A percentile compares a stretch with the other conserved stretches of the same genome.
phyloP scores from a whole-genome alignment of 2,113 vertebrate species.

The Grammomys surdaster region DNA sequence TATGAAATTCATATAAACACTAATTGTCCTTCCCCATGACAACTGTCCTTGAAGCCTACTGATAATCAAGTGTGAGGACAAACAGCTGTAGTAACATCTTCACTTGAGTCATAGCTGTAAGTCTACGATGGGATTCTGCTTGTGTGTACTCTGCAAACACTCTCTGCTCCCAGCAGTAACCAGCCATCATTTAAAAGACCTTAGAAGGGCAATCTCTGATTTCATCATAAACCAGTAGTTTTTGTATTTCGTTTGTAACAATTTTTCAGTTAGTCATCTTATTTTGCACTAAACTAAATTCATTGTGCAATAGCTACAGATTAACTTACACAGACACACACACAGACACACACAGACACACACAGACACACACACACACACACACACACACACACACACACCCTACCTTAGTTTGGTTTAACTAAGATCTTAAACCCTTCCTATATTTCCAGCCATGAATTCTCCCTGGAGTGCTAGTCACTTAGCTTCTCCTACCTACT shows the following conservation, averaged over 20 bases:
- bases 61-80: not conserved
- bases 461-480: not conserved
- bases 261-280: slow-evolving; percentile 39
- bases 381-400: not conserved
- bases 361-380: not conserved
- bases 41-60: not conserved
- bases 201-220: not conserved
- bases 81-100: not conserved
- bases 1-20: not conserved
- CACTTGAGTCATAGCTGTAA: not conserved
- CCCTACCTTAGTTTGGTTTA: no score
- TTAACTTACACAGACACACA: not conserved
- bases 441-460: not conserved
- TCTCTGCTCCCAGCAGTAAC: not conserved
- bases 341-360: not conserved
- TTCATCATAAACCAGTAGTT: not conserved
- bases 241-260: slow-evolving; percentile 37
- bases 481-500: not conserved
- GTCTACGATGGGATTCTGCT: not conserved
- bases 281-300: slow-evolving; percentile 3
- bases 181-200: not conserved
- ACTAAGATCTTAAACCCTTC: accelerated
- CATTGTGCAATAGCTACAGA: not conserved
- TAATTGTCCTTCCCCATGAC: not conserved
- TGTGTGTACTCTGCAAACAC: not conserved